Evolutionary conservation across 2,888 invertebrate genomes (phyloP), one percentile per base, ranked within the genome.

Genomic region (Agrotis exclamationis): DNA sequence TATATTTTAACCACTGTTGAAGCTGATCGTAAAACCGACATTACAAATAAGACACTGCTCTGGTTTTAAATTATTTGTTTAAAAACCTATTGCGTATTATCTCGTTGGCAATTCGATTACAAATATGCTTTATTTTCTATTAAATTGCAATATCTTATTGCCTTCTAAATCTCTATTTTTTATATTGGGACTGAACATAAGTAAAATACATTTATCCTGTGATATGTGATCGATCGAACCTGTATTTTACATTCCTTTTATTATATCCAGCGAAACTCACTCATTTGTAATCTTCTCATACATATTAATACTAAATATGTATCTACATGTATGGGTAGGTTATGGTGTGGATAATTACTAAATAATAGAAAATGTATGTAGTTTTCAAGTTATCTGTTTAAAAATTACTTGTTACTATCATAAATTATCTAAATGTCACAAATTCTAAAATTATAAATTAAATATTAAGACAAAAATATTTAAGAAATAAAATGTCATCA

Each of bases 401-500:
- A 87, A 88, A 83, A 69, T 78, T 83, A 84, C 80, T 84, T 86
- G 87, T 86, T 89, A 83, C 67, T 84, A 74, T 87, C 77, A 79
- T 85, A 85, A 82, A 84, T 83, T 79, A 83, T 85, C 74, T 87
- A 84, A 83, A 84, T 88, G 86, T 89, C 87, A 86, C 77, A 85
- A 84, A 86, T 86, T 85, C 74, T 84, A 87, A 88, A 85, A 85
- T 77, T 80, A 83, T 86, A 83, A 84, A 84, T 80, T 82, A 76
- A 83, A 80, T 74, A 60, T 74, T 85, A 83, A 83, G 76, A 81
- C 85, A 85, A 82, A 85, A 76, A 63, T 87, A 85, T 85, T 79
- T 83, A 79, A 86, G 67, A 82, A 87, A 89, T 82, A 88, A 89
- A 86, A 86, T 76, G 80, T 83, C 87, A 83, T 87, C 78, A 87